Evolutionary conservation across 2,888 invertebrate species (phyloP), one percentile per base, ranked within the genome.

Genomic region (Tribolium freemani): DNA sequence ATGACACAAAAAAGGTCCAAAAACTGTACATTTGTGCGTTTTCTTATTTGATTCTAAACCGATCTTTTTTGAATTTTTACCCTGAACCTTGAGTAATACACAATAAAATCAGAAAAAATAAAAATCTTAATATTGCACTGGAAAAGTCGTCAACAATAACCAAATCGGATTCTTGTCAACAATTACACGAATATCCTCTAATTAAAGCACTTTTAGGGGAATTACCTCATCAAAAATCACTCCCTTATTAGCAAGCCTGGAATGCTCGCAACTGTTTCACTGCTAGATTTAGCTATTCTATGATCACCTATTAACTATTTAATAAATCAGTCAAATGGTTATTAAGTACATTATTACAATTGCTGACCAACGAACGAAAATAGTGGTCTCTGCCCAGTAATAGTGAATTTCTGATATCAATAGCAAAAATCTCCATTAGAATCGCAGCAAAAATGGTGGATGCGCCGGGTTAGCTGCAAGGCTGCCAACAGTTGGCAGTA

Each of bases 1-100:
- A 71, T 53, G 31, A 71, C 31, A 61, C 60, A 60, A 74, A 69
- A 63, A 64, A 69, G 56, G 51, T 56, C 60, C 48, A 54, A 58
- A 71, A 73, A 56, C 74, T 74, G 74, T 74, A 74, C 71, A 74
- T 74, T 66, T 73, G 74, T 72, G 74, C 71, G 74, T 60, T 63
- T 69, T 70, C 44, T 70, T 56, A 50, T 71, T 66, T 64, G 57
- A 64, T 71, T 69, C 50, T 69, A 51, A 68, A 61, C 51, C 45
- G 30, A 54, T 67, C 26, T 26, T 26, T 21, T 58, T 56, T 51
- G 10, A 70, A 56, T 50, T 31, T 71, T 72, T 72, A 66, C 71
- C 71, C 71, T 71, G 71, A 64, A 71, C 53, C 63, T 66, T 21
- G 13, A 66, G 13, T 66, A 66, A 66, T 64, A 16, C 16, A 16